Percentiles rank a stretch among this genome's conserved stretches.
Evolutionary conservation across 2,888 invertebrate species (phyloP).

Genomic region (Tubulanus polymorphus): DNA sequence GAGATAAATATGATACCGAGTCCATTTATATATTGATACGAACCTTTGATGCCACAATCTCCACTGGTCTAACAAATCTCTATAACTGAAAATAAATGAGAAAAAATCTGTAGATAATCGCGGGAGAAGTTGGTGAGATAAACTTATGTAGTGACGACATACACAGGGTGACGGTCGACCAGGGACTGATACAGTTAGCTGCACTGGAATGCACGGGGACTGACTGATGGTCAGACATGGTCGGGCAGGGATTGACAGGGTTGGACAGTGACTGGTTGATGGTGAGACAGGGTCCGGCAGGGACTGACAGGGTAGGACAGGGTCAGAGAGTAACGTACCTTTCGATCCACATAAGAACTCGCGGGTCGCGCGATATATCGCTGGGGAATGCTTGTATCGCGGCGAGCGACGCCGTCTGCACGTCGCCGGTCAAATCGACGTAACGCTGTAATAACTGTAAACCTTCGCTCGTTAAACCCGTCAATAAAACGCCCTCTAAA

Average conservation of each 20-base stretch:
- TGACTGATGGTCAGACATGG: no score
- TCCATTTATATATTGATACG: constrained; percentile 1
- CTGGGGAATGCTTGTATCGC: constrained; percentile 72
- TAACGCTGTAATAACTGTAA: constrained; percentile 79
- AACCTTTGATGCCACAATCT: constrained; percentile 68
- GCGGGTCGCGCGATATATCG: constrained; percentile 62
- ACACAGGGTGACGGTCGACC: no score
- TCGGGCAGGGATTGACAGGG: no score
- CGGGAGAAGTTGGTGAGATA: no score
- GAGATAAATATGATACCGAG: background rate
- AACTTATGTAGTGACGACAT: no score
- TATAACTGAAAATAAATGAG: constrained; percentile 63
- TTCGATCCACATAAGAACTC: constrained; percentile 56
- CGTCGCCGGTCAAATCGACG: constrained; percentile 80
- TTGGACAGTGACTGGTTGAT: no score
- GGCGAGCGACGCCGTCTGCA: constrained; percentile 72
- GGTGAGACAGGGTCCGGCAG: no score
- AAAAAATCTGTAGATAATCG: no score
- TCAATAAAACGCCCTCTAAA: constrained; percentile 78
- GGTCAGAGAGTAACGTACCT: constrained; percentile 40
- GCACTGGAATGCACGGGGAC: no score
- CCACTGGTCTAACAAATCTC: constrained; percentile 82
- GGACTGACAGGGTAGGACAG: constrained; percentile 1
- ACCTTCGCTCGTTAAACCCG: constrained; percentile 54
- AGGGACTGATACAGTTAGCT: no score